phyloP scores from a whole-genome alignment of 2,888 invertebrate genomes.

The Neelides folsomi region DNA sequence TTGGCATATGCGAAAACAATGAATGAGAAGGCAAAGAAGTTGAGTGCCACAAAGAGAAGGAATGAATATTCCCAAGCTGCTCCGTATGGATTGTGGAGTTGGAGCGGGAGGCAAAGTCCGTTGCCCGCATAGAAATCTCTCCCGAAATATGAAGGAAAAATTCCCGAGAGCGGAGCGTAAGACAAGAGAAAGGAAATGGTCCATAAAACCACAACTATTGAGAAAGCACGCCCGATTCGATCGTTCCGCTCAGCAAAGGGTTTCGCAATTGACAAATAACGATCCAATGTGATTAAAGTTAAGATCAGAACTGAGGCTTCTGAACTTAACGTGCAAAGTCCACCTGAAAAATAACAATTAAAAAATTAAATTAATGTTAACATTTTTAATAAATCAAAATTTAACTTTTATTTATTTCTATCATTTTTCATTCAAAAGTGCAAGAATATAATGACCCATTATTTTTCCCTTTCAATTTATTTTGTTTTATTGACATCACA shows the following conservation, averaged over 20 bases:
- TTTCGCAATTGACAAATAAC: constrained; percentile 48
- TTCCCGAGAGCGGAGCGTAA: constrained; percentile 40
- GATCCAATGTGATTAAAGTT: constrained; percentile 49
- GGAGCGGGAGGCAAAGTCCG: constrained; percentile 48
- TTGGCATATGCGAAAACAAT: constrained; percentile 46
- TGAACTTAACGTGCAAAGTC: constrained; percentile 48
- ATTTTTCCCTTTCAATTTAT: no score
- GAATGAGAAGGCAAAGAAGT: constrained; percentile 45
- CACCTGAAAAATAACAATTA: constrained; percentile 38
- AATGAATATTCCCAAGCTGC: constrained; percentile 50
- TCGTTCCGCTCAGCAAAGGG: constrained; percentile 43
- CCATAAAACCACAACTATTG: constrained; percentile 44
- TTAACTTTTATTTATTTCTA: no score
- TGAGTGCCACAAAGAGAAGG: constrained; percentile 45
- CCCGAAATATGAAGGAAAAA: constrained; percentile 43
- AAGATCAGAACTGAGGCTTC: constrained; percentile 50
- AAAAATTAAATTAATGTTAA: constrained; percentile 1
- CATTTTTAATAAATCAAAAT: no score
- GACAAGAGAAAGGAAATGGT: constrained; percentile 41
- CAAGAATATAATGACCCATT: no score
- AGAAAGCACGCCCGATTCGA: constrained; percentile 39
- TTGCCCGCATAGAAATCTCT: constrained; percentile 47
- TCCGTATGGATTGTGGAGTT: constrained; percentile 49
- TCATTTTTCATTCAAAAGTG: no score
- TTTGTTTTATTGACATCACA: no score